Conservation (phyloP, 1,140 invertebrate species). For the Eulimnadia texana region DNA sequence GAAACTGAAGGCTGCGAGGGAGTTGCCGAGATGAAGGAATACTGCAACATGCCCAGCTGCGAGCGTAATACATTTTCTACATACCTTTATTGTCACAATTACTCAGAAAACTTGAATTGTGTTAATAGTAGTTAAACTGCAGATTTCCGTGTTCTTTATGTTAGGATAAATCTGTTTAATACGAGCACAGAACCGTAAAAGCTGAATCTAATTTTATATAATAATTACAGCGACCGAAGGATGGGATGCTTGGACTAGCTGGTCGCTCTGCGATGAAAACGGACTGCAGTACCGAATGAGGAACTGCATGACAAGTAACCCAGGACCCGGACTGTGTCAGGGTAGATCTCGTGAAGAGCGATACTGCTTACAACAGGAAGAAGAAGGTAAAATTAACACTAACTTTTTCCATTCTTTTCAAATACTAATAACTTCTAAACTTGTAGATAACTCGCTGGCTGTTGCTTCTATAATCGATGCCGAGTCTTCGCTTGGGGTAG, state of each 20-base stretch:
- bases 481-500: slow-evolving; percentile 33
- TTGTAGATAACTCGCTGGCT: slow-evolving; percentile 9
- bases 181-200: no score
- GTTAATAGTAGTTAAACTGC: neutral
- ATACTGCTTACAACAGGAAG: slow-evolving; percentile 33
- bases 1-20: slow-evolving; percentile 37
- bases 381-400: slow-evolving; percentile 1
- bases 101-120: no score
- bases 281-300: slow-evolving; percentile 47
- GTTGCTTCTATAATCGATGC: neutral
- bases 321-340: slow-evolving; percentile 41
- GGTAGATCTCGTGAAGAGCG: slow-evolving; percentile 46
- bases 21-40: slow-evolving; percentile 27
- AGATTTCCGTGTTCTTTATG: neutral
- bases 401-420: neutral
- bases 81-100: neutral
- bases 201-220: neutral
- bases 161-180: neutral
- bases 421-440: no score
- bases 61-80: slow-evolving; percentile 29
- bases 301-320: slow-evolving; percentile 37
- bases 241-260: slow-evolving; percentile 50
- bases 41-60: slow-evolving; percentile 44
- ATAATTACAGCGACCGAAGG: slow-evolving; percentile 34
- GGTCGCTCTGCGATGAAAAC: slow-evolving; percentile 48